Percentiles rank a stretch among this genome's conserved stretches.
Evolutionary conservation across 1,140 invertebrate species (phyloP).

Genomic region (Sitophilus oryzae): DNA sequence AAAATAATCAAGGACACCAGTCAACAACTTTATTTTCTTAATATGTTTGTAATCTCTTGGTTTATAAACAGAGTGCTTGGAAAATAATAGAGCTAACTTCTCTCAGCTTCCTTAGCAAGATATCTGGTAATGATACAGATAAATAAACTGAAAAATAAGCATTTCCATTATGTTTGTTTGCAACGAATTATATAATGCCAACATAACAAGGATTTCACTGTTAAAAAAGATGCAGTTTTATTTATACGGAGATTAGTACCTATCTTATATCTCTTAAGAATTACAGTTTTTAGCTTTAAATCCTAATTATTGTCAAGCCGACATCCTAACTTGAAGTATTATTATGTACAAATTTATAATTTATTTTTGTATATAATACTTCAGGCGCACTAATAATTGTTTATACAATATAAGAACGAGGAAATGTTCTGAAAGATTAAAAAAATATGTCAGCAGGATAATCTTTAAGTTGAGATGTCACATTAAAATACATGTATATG

Average conservation of each 20-base stretch:
- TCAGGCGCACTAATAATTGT: not conserved
- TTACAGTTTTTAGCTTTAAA: constrained; percentile 22
- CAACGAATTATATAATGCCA: constrained; percentile 10
- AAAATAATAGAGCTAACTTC: too few species aligned
- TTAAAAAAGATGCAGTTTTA: not conserved
- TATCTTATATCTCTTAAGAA: constrained; percentile 4
- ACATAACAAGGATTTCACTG: not conserved
- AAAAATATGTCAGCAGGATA: too few species aligned
- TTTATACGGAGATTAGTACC: not conserved
- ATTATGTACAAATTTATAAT: not conserved
- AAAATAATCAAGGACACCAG: too few species aligned
- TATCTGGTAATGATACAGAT: too few species aligned
- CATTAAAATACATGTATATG: constrained; percentile 4
- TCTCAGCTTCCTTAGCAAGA: too few species aligned
- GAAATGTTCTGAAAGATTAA: not conserved
- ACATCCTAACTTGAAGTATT: constrained; percentile 2
- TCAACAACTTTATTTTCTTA: too few species aligned
- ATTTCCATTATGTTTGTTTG: constrained; percentile 8
- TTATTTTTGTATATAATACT: not conserved
- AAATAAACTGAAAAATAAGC: too few species aligned
- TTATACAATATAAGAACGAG: not conserved
- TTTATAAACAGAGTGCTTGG: too few species aligned
- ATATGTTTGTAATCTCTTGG: too few species aligned
- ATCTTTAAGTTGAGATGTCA: not conserved
- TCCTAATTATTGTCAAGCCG: constrained; percentile 11